These are phyloP conservation scores for Piprites chloris DNA, from an alignment of 2,113 vertebrate species.

Conservation along the genomic window DNA sequence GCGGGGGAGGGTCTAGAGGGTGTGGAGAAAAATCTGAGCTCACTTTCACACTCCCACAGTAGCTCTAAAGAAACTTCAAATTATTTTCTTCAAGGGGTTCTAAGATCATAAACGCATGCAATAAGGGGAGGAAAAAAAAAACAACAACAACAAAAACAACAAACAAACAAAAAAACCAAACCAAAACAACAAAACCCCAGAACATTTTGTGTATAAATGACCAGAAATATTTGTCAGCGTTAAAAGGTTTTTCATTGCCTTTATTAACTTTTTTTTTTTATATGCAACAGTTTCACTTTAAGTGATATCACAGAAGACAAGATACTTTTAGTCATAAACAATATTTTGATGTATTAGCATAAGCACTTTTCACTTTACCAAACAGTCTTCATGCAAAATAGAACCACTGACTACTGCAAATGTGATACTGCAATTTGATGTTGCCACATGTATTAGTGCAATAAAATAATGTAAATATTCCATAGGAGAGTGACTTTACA, in stretches of 20 bases:
- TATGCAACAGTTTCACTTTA: fast-evolving
- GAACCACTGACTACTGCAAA: background rate
- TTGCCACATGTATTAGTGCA: background rate
- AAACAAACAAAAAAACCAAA: background rate
- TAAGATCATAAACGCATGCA: background rate
- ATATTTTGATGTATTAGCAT: background rate
- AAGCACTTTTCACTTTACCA: background rate
- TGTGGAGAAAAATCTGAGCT: background rate
- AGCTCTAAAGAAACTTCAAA: background rate
- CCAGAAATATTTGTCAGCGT: background rate
- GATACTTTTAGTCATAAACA: background rate
- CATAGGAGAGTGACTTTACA: background rate
- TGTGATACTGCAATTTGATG: background rate
- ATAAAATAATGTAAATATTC: fast-evolving
- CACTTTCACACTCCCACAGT: background rate
- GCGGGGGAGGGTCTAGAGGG: fast-evolving
- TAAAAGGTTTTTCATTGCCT: background rate
- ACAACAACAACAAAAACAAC: background rate
- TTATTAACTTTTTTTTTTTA: background rate
- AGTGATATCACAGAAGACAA: background rate
- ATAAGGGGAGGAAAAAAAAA: background rate
- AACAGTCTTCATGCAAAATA: background rate
- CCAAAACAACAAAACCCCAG: background rate
- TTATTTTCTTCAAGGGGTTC: background rate
- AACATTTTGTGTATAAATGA: background rate